These are phyloP conservation scores for Macrobrachium rosenbergii DNA, from an alignment of 1,140 invertebrate species.

Conservation along the genomic window DNA sequence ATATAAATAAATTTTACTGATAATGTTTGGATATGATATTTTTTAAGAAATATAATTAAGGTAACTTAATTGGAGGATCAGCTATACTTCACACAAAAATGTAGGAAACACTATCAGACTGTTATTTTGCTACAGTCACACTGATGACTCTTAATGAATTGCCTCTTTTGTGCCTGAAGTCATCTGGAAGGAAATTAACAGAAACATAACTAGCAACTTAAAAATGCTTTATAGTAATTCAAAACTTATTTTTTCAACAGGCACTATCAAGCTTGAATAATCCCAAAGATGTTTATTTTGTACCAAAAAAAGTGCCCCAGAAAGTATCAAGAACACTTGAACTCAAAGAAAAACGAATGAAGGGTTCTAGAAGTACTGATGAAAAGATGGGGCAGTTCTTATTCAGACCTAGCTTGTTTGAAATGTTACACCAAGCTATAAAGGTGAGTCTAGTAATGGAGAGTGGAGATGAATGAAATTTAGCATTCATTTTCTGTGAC, in stretches of 20 bases:
- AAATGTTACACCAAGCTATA: constrained; percentile 71
- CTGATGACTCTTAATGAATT: constrained; percentile 30
- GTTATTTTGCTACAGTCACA: constrained; percentile 75
- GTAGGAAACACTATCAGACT: constrained; percentile 65
- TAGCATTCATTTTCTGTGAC: too few relatives aligned
- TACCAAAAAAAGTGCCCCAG: neutral
- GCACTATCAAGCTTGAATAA: constrained; percentile 28
- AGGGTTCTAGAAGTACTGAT: neutral
- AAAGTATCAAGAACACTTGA: neutral
- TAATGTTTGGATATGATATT: too few relatives aligned
- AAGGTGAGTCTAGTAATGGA: constrained; percentile 1
- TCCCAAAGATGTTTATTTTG: constrained; percentile 24
- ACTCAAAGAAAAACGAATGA: constrained; percentile 27
- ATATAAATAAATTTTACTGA: neutral
- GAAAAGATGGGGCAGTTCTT: constrained; percentile 69
- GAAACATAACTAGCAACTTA: too few relatives aligned
- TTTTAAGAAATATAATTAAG: too few relatives aligned
- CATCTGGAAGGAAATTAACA: too few relatives aligned
- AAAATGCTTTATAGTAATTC: neutral
- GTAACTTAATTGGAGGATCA: too few relatives aligned
- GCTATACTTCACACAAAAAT: constrained; percentile 2
- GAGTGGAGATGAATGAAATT: too few relatives aligned
- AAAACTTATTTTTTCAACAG: neutral
- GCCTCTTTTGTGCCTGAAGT: neutral
- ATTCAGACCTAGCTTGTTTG: constrained; percentile 73